Evolutionary conservation across 2,113 vertebrate species (phyloP).

Genomic region (Antigone vipio): DNA sequence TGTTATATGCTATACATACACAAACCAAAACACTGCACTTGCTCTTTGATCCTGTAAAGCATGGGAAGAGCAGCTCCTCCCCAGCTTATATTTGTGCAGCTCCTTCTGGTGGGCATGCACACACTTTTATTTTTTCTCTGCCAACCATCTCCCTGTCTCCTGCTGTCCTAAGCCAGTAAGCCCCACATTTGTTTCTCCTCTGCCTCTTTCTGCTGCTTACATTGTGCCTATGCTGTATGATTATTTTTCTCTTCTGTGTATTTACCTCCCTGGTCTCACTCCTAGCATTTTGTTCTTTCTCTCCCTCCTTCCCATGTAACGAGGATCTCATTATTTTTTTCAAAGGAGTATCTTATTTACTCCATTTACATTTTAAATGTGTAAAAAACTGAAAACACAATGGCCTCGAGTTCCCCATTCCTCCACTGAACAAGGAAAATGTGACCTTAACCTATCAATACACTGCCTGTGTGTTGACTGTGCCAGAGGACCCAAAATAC

Average conservation of each 20-base stretch:
- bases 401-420: neutral
- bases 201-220: neutral
- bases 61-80: neutral
- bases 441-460: neutral
- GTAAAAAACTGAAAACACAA: neutral
- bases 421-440: neutral
- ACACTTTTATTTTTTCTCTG: neutral
- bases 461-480: neutral
- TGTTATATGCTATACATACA: neutral
- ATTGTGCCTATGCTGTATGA: neutral
- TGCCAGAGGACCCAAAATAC: neutral
- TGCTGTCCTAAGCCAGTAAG: neutral
- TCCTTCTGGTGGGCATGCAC: neutral
- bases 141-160: neutral
- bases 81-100: neutral
- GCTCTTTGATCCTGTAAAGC: neutral
- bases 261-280: neutral
- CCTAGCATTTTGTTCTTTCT: neutral
- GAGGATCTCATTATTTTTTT: neutral
- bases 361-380: neutral
- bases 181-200: neutral
- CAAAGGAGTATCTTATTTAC: neutral
- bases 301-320: neutral
- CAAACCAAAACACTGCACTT: neutral
- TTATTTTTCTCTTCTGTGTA: neutral